phyloP scores from a whole-genome alignment of 2,113 vertebrate genomes.

The Anthoscopus minutus region DNA sequence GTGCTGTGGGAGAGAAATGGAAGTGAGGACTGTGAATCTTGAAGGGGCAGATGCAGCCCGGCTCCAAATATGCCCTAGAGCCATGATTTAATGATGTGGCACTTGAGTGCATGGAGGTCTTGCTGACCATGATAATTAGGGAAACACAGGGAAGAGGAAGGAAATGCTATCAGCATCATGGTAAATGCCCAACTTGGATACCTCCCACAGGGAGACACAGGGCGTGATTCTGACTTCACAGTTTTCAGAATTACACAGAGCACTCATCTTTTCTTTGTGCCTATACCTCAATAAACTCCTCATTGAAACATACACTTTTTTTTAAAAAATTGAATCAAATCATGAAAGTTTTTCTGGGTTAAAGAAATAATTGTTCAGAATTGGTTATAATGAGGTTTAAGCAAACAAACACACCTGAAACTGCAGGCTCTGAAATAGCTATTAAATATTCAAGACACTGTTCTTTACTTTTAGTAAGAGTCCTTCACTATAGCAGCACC shows the following conservation, averaged over 20 bases:
- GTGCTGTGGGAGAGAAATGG: neutral
- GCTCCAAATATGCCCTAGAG: neutral
- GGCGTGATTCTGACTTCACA: neutral
- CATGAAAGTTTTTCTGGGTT: neutral
- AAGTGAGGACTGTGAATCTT: neutral
- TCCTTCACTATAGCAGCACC: neutral
- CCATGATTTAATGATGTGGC: neutral
- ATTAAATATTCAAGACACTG: neutral
- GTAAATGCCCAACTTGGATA: neutral
- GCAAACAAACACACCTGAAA: neutral
- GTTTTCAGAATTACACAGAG: neutral
- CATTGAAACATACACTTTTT: neutral
- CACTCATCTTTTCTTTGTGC: neutral
- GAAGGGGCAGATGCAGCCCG: neutral
- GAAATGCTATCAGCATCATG: slow-evolving; percentile 6
- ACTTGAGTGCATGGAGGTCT: neutral
- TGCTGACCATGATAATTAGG: neutral
- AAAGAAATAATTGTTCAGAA: neutral
- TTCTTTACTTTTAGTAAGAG: neutral
- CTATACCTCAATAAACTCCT: neutral
- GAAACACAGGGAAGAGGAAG: neutral
- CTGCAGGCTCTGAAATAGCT: neutral
- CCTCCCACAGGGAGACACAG: neutral
- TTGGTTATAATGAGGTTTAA: neutral
- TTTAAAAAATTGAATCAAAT: neutral